phyloP scores from a whole-genome alignment of 1,140 invertebrate species.

The Zaprionus kolodkinae region DNA sequence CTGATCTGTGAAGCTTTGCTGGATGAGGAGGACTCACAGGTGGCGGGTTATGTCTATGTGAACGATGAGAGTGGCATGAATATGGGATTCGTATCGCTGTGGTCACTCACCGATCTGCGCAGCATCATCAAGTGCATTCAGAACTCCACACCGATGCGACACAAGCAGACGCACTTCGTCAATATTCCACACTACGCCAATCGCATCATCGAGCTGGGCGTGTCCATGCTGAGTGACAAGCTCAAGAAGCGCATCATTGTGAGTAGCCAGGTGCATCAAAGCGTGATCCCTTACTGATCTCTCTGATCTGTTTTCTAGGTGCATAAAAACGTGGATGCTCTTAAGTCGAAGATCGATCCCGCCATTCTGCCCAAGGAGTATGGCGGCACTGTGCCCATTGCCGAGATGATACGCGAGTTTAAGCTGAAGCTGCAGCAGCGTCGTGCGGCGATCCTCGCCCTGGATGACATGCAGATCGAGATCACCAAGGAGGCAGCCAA shows the following conservation, averaged over 20 bases:
- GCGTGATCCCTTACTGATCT: neutral
- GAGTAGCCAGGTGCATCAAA: slow-evolving; percentile 65
- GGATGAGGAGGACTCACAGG: slow-evolving; percentile 92
- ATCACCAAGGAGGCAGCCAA: slow-evolving; percentile 87
- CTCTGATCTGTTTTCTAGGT: slow-evolving; percentile 85
- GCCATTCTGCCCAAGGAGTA: slow-evolving; percentile 94
- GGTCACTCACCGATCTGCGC: slow-evolving; percentile 91
- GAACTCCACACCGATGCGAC: slow-evolving; percentile 94
- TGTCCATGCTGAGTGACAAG: slow-evolving; percentile 92
- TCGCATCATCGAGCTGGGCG: slow-evolving; percentile 91
- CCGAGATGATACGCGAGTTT: slow-evolving; percentile 91
- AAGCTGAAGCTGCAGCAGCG: slow-evolving; percentile 88
- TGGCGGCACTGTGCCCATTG: slow-evolving; percentile 90
- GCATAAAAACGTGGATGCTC: slow-evolving; percentile 89
- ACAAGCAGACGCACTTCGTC: slow-evolving; percentile 93
- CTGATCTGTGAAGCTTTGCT: slow-evolving; percentile 91
- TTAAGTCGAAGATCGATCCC: slow-evolving; percentile 88
- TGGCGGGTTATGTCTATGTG: slow-evolving; percentile 91
- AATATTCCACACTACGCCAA: slow-evolving; percentile 91
- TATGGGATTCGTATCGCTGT: slow-evolving; percentile 92
- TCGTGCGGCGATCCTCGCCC: slow-evolving; percentile 88
- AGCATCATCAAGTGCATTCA: slow-evolving; percentile 92
- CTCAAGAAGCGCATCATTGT: slow-evolving; percentile 90
- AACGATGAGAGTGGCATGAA: slow-evolving; percentile 93
- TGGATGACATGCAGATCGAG: slow-evolving; percentile 92